phyloP scores from a whole-genome alignment of 92 coral and sea anemone genomes.

The Blastomussa wellsi region DNA sequence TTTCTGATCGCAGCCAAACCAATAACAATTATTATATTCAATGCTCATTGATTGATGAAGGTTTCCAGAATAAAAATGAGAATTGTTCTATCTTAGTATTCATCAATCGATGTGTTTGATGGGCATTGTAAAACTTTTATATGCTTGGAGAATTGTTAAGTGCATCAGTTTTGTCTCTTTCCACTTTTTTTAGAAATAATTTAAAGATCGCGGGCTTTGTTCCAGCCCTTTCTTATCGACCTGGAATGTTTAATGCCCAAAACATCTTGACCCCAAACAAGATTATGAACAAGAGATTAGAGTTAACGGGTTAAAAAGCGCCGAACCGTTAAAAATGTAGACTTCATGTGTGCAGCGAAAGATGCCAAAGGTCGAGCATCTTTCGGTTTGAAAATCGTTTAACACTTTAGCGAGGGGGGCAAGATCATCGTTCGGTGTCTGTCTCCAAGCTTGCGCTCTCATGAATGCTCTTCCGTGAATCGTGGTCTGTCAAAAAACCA shows the following conservation, averaged over 20 bases:
- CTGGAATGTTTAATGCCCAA: conserved; percentile 30
- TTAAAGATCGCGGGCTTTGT: background rate
- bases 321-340: conserved; percentile 39
- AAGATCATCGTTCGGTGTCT: background rate
- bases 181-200: background rate
- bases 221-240: conserved; percentile 6
- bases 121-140: background rate
- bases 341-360: background rate
- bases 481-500: background rate
- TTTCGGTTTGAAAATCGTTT: conserved; percentile 22
- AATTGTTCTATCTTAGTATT: background rate
- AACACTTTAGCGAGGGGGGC: conserved; percentile 6
- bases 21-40: conserved; percentile 1
- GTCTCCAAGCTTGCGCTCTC: background rate
- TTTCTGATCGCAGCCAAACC: background rate
- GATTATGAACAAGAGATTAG: conserved; percentile 37
- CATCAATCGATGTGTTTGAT: background rate
- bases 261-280: conserved; percentile 47
- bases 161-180: background rate
- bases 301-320: conserved; percentile 23
- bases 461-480: background rate
- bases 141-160: background rate
- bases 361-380: conserved; percentile 39
- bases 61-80: background rate
- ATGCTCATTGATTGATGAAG: conserved; percentile 10